Evolutionary conservation across 2,113 vertebrate species (phyloP).

Genomic region (Chloropsis cyanopogon): DNA sequence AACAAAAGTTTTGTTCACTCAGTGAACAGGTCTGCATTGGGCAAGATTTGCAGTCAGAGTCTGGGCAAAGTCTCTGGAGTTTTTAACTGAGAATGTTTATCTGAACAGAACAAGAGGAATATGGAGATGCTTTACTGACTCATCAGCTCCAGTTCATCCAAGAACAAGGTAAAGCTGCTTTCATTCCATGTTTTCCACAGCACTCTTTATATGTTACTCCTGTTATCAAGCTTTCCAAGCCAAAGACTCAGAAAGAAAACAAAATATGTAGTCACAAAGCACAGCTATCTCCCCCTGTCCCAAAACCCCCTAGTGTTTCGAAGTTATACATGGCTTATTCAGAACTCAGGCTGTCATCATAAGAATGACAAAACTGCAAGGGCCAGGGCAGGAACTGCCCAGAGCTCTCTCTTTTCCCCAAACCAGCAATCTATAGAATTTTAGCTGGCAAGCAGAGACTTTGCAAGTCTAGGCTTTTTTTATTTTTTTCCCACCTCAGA

Average conservation of each 20-base stretch:
- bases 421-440: not conserved
- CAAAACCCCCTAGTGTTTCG: not conserved
- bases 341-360: not conserved
- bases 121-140: not conserved
- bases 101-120: not conserved
- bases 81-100: not conserved
- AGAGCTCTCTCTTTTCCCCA: not conserved
- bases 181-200: not conserved
- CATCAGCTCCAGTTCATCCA: not conserved
- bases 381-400: not conserved
- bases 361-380: not conserved
- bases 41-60: not conserved
- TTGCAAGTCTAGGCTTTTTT: not conserved
- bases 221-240: not conserved
- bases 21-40: not conserved
- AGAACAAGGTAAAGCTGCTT: constrained; percentile 36
- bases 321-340: not conserved
- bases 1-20: not conserved
- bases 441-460: not conserved
- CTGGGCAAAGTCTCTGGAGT: not conserved
- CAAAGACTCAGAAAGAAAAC: not conserved
- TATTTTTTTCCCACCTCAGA: not conserved
- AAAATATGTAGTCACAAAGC: not conserved
- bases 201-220: not conserved
- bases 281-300: not conserved